A percentile compares a stretch with the other conserved stretches of the same genome.
Evolutionary conservation across 2,113 vertebrate genomes (phyloP).

Genomic region (Diadophis punctatus): DNA sequence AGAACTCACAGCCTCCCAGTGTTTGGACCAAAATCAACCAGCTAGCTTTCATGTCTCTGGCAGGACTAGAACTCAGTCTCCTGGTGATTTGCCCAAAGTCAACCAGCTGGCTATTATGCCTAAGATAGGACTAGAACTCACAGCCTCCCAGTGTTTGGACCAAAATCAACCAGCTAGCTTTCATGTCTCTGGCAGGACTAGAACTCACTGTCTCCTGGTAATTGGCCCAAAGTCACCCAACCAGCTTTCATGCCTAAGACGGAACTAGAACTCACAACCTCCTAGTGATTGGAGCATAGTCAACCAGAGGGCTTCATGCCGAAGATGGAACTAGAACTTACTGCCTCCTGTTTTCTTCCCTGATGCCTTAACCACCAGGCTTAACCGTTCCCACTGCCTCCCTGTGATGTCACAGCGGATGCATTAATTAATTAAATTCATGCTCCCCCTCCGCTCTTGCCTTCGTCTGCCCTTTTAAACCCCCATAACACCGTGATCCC

Average conservation of each 20-base stretch:
- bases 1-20: too few species aligned
- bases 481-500: background rate
- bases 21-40: too few species aligned
- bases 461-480: rapidly evolving
- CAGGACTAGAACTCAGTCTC: too few species aligned
- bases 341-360: too few species aligned
- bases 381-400: background rate
- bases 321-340: background rate
- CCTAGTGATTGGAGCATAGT: background rate
- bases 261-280: background rate
- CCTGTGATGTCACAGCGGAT: background rate
- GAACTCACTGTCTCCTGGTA: too few species aligned
- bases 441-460: background rate
- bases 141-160: rapidly evolving
- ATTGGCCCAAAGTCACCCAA: too few species aligned
- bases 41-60: too few species aligned
- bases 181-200: too few species aligned
- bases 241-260: background rate
- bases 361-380: too few species aligned
- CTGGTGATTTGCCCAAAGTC: too few species aligned
- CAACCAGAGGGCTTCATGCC: background rate
- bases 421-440: background rate
- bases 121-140: too few species aligned
- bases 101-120: rapidly evolving
- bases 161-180: rapidly evolving